Conservation (phyloP, 1,140 invertebrate genomes). For the Hesperophylax magnus region DNA sequence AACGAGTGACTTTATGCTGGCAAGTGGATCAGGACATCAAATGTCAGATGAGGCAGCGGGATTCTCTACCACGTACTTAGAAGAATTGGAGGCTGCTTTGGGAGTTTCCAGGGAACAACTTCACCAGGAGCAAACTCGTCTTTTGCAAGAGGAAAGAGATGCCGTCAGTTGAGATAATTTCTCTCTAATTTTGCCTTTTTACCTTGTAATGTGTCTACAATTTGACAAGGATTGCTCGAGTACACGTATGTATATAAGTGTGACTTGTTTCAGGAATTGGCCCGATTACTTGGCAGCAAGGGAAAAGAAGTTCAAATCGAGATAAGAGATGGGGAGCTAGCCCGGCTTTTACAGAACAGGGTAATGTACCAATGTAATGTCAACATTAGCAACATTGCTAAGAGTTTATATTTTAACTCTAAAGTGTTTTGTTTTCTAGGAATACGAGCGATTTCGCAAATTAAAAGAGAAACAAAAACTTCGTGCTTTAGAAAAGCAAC, state of each 20-base stretch:
- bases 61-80: background rate
- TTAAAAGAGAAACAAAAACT: constrained; percentile 18
- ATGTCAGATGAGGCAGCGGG: background rate
- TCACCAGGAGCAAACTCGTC: constrained; percentile 36
- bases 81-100: constrained; percentile 46
- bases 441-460: constrained; percentile 15
- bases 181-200: background rate
- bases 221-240: background rate
- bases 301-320: constrained; percentile 16
- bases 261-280: constrained; percentile 38
- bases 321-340: constrained; percentile 34
- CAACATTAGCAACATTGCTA: background rate
- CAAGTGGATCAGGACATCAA: background rate
- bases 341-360: constrained; percentile 40
- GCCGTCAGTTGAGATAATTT: constrained; percentile 39
- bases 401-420: background rate
- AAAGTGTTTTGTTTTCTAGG: background rate
- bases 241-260: background rate
- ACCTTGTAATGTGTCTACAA: background rate
- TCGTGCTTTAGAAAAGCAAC: constrained; percentile 17
- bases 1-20: background rate
- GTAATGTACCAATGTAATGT: constrained; percentile 9
- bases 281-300: constrained; percentile 22
- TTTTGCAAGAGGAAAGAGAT: constrained; percentile 49
- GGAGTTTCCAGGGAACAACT: constrained; percentile 38